Conservation (phyloP, 2,888 invertebrate species). For the Acheta domesticus region DNA sequence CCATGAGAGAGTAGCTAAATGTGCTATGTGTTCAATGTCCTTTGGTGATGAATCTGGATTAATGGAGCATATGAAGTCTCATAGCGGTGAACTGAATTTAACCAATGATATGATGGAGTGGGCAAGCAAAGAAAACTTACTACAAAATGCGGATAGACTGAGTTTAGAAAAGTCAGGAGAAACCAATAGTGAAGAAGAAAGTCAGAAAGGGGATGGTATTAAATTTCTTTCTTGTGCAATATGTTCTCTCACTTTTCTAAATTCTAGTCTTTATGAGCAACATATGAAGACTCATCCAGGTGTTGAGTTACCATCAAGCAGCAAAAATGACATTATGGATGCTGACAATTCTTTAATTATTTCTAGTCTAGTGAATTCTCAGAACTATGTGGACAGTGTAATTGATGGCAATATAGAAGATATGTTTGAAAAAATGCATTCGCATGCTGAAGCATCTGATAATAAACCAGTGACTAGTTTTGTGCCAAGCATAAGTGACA, state of each 20-base stretch:
- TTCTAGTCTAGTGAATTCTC: not conserved
- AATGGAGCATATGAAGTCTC: constrained; percentile 29
- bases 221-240: constrained; percentile 50
- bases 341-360: not conserved
- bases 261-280: constrained; percentile 49
- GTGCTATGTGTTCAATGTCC: constrained; percentile 21
- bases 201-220: constrained; percentile 41
- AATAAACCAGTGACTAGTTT: not conserved
- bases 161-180: not conserved
- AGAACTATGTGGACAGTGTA: constrained; percentile 20
- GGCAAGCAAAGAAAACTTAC: not conserved
- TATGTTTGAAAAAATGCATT: constrained; percentile 32
- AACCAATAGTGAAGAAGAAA: not conserved
- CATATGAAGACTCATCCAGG: constrained; percentile 49
- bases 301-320: not conserved
- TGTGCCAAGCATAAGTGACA: constrained; percentile 18
- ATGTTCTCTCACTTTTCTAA: constrained; percentile 50
- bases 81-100: not conserved
- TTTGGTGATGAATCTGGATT: constrained; percentile 11
- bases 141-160: not conserved
- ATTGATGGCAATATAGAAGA: constrained; percentile 32
- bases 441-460: constrained; percentile 9
- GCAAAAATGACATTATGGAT: constrained; percentile 33
- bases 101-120: not conserved
- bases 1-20: constrained; percentile 3